Base-by-base conservation (phyloP, 2,113 vertebrate species). In the Dermatemys mawii region DNA sequence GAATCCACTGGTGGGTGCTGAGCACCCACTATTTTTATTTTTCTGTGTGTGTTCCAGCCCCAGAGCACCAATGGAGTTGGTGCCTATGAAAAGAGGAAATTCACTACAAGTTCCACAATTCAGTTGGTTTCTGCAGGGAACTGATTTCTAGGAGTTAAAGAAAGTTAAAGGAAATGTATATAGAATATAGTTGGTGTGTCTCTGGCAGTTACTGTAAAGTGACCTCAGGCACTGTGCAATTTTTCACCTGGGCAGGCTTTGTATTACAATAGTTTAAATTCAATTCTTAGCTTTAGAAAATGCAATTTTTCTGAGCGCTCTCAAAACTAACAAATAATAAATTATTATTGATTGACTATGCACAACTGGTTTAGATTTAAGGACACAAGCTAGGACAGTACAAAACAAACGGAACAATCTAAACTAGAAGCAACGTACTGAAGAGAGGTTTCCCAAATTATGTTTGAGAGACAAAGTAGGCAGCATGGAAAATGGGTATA, bases 231-330 rank as follows among this genome's bases (percentile, higher is more conserved):
- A 5, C 35, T 12, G 1, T 3, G 1, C 44, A 35, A 19, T 24
- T 19, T 26, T 83, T 89, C 41, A 78, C 57, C 8, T 22, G 14
- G 73, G 24, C 16, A 75, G 35, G 10, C 38, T 38, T 44, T 57
- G 48, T 70, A 73, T 19, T 35, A 48, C 49, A 60, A 78, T 21
- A 78, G 1, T 76, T 46, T 41, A 94, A 94, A 83, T 83, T 70
- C 75, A 57, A 12, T 83, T 94, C 53, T 89, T 78, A 82, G 57
- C 19, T 88, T 86, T 89, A 81, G 9, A 83, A 93, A 94, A 86
- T 50, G 8, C 38, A 24, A 0, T 41, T 93, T 78, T 78, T 53
- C 46, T 24, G 32, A 84, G 46, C 4, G 4, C 17, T 83, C 4
- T 53, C 49, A 24, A 50, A 22, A 82, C 32, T 4, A 6, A 6